Evolutionary conservation across 2,888 invertebrate genomes (phyloP).

Genomic region (Nasonovia ribisnigri): DNA sequence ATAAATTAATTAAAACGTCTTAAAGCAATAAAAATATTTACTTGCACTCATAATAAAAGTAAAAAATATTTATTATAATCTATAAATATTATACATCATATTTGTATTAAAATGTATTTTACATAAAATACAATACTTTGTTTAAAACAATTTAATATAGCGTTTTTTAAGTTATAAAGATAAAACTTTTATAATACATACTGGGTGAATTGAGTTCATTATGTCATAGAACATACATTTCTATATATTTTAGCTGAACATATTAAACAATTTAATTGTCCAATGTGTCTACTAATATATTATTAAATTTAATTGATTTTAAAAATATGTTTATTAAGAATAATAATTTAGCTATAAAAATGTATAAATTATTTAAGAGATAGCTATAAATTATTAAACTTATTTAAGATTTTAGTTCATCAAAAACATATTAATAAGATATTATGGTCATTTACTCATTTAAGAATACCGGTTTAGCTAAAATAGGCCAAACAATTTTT

Average conservation of each 20-base stretch:
- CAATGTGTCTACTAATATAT: background rate
- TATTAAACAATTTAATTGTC: background rate
- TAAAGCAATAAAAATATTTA: background rate
- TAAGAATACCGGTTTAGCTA: background rate
- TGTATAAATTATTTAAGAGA: background rate
- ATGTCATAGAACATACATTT: background rate
- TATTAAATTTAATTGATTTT: background rate
- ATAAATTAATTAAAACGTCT: constrained; percentile 14
- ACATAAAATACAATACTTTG: background rate
- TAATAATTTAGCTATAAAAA: background rate
- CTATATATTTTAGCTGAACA: background rate
- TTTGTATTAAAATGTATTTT: background rate
- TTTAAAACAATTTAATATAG: background rate
- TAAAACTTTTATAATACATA: background rate
- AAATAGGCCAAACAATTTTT: background rate
- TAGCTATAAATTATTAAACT: background rate
- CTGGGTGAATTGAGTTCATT: background rate
- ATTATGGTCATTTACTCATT: background rate
- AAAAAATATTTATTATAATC: background rate
- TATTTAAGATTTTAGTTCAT: no score
- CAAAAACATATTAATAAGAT: no score
- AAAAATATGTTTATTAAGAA: background rate
- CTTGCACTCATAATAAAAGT: background rate
- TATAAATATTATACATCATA: background rate
- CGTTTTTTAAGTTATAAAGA: background rate